A percentile compares a stretch with the other conserved stretches of the same genome.
Conservation (phyloP, 2,888 invertebrate species). For the Acleris laterana region DNA sequence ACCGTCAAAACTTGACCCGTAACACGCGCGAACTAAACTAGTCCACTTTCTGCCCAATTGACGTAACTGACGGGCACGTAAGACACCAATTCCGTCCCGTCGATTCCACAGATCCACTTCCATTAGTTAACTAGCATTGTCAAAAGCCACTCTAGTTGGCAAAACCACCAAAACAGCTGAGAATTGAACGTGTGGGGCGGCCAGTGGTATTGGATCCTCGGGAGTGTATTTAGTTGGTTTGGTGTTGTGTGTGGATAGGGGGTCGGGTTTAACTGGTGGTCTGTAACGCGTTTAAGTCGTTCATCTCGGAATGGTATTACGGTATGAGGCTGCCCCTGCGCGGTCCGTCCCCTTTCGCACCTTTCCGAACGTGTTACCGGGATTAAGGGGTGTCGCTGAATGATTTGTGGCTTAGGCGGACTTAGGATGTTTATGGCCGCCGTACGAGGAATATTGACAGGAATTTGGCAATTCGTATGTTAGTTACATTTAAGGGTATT, state of each 20-base stretch:
- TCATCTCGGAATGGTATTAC: conserved; percentile 83
- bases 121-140: conserved; percentile 81
- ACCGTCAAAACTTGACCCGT: conserved; percentile 12
- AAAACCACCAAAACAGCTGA: conserved; percentile 75
- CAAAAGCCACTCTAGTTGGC: conserved; percentile 75
- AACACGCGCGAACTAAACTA: conserved; percentile 51
- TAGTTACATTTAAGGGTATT: neutral
- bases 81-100: conserved; percentile 67
- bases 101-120: conserved; percentile 61
- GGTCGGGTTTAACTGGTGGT: conserved; percentile 61
- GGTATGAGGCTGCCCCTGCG: conserved; percentile 59
- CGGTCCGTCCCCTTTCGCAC: conserved; percentile 54
- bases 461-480: conserved; percentile 8
- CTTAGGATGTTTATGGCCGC: conserved; percentile 31
- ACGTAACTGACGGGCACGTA: conserved; percentile 54
- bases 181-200: conserved; percentile 62
- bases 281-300: conserved; percentile 79
- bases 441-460: conserved; percentile 26
- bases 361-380: conserved; percentile 61
- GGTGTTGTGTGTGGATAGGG: conserved; percentile 41
- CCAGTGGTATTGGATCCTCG: conserved; percentile 58
- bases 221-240: conserved; percentile 48
- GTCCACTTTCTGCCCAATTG: conserved; percentile 53
- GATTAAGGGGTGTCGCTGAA: conserved; percentile 70
- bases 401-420: conserved; percentile 43